Percentiles rank a stretch among this genome's conserved stretches.
Evolutionary conservation across 2,113 vertebrate genomes (phyloP).

Genomic region (Lasiurus cinereus): DNA sequence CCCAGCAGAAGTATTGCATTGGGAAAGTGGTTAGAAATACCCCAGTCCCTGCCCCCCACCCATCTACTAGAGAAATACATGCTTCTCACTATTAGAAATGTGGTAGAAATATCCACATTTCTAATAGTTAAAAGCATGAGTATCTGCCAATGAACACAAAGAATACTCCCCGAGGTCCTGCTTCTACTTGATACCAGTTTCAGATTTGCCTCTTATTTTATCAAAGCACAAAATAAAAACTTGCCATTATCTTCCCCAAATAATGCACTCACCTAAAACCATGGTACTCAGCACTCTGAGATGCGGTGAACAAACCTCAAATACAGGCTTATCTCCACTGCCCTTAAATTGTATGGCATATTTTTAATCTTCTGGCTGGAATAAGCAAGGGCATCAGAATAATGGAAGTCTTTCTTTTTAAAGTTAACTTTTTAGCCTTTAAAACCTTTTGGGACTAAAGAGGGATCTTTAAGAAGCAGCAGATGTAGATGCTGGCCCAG

Average conservation of each 20-base stretch:
- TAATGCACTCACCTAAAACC: neutral
- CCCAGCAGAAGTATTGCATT: neutral
- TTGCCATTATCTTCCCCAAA: neutral
- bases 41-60: too few relatives aligned
- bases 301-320: neutral
- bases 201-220: neutral
- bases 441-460: neutral
- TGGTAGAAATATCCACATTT: neutral
- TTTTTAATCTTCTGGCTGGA: slow-evolving; percentile 22
- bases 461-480: neutral
- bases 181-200: neutral
- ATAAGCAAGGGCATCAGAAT: neutral
- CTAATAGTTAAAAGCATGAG: neutral
- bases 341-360: neutral
- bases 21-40: neutral
- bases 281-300: neutral
- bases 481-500: neutral
- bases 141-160: neutral
- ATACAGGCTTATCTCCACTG: neutral
- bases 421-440: slow-evolving; percentile 32
- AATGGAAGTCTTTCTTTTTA: neutral
- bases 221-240: neutral
- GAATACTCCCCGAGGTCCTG: neutral
- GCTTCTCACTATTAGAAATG: slow-evolving; percentile 14
- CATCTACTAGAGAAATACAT: neutral